Base-by-base conservation (phyloP, 1,140 invertebrate species). In the Scylla paramamosain region DNA sequence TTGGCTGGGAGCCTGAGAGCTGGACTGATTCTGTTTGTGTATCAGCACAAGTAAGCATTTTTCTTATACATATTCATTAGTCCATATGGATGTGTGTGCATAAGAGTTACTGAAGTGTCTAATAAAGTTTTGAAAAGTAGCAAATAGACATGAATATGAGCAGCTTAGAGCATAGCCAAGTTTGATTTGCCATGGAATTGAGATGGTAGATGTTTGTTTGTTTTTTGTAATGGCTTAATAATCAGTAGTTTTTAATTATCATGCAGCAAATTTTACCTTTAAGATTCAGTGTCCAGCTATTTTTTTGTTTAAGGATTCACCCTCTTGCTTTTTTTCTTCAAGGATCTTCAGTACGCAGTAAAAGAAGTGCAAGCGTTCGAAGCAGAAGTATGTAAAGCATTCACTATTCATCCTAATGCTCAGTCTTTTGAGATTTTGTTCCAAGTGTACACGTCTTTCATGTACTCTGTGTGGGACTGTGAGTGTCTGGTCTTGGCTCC, bases 381-480 rank as follows among this genome's bases (percentile, higher is more conserved):
- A 95, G 94, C 91, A 52, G 94, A 95, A 95, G 94, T 95, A 95
- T 95, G 94, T 95, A 95, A 93, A 86, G 48, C 52, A 83, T 88
- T 93, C 14, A 88, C 31, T 28, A 45, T 46, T 93, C 86, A 88
- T 16, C 84, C 84, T 59, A 77, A 77, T 77, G 16, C 92, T 45
- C 92, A 87, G 32, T 94, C 31, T 82, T 28, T 94, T 25, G 29
- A 90, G 14, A 28, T 25, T 48, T 59, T 88, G 59, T 89, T 93
- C 28, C 46, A 91, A 32, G 32, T 93, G 48, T 93, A 93, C 84
- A 93, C 84, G 16, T 87, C 20, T 39, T 59, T 87, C n/a, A 32
- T 94, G n/a, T 77, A n/a, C 14, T 92, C 52, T 90, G 31, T 91
- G 67, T 94, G 93, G 93, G 86, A 94, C 87, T 90, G 29, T 90